Evolutionary conservation across 2,888 invertebrate genomes (phyloP).

Genomic region (Himalopsyche anomala): DNA sequence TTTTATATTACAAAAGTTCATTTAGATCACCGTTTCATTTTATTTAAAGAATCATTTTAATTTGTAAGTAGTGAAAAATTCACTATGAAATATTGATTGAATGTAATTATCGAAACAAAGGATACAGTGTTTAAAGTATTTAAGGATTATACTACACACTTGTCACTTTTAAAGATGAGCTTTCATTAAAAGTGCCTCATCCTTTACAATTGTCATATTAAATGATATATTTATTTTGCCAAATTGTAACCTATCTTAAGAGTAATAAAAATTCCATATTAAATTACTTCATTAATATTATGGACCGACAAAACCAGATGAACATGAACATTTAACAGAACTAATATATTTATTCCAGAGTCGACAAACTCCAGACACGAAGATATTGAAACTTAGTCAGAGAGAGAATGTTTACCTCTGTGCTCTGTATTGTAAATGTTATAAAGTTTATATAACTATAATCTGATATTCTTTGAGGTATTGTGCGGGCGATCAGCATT

Average conservation of each 20-base stretch:
- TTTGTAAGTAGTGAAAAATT: constrained; percentile 69
- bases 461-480: constrained; percentile 31
- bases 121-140: background rate
- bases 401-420: too few relatives aligned
- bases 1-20: constrained; percentile 44
- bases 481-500: background rate
- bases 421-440: background rate
- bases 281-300: constrained; percentile 14
- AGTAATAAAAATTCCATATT: constrained; percentile 9
- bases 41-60: constrained; percentile 67
- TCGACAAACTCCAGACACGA: too few relatives aligned
- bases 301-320: constrained; percentile 36
- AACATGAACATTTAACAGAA: background rate
- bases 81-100: constrained; percentile 65
- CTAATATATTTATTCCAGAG: too few relatives aligned
- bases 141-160: background rate
- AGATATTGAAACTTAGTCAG: too few relatives aligned
- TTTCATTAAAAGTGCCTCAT: background rate
- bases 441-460: background rate
- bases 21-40: constrained; percentile 34
- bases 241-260: constrained; percentile 13
- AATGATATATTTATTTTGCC: constrained; percentile 39
- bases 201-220: background rate
- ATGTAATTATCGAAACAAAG: background rate
- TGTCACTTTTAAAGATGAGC: constrained; percentile 9